Evolutionary conservation across 1,140 invertebrate species (phyloP), one percentile per base, ranked within the genome.

Genomic region (Calephelis nemesis): DNA sequence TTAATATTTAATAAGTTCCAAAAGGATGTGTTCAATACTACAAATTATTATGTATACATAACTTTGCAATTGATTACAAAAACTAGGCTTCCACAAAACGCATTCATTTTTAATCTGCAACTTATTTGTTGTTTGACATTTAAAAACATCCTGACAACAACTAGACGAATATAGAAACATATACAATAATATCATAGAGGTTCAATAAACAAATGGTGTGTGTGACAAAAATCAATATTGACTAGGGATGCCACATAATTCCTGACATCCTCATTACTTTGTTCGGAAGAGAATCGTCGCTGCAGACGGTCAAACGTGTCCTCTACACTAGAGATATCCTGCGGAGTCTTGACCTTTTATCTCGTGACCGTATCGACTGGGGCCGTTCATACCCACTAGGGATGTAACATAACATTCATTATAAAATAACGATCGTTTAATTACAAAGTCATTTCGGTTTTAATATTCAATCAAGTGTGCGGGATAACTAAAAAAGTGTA

Each of bases 281-380:
- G 76, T 78, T 74, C 72, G 74, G 68, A 71, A 70, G 73, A 42
- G 71, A 72, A 67, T 72, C 67, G 72, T 63, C 71, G 58, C 65
- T 66, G 63, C 58, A 45, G 63, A 50, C 62, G 65, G 74, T 84
- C 85, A 87, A 79, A 79, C 79, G 73, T 71, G 81, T 80, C 80
- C 79, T 75, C 82, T 85, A 82, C 83, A 68, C 70, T 66, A 69
- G 77, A 81, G 81, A 82, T 84, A 81, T 81, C 77, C 82, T 75
- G 76, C 78, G 70, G 79, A 73, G 79, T 81, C 76, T 73, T 81
- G 83, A 87, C 85, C 85, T 78, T 75, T 87, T 87, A 87, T 87
- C 85, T 72, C 67, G 40, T 39, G 70, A 67, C 65, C 71, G 70
- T 72, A 72, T 74, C 73, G 62, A 45, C 65, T 75, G 74, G 65